Evolutionary conservation across 2,113 vertebrate species (phyloP).

Genomic region (Spea multiplicata): DNA sequence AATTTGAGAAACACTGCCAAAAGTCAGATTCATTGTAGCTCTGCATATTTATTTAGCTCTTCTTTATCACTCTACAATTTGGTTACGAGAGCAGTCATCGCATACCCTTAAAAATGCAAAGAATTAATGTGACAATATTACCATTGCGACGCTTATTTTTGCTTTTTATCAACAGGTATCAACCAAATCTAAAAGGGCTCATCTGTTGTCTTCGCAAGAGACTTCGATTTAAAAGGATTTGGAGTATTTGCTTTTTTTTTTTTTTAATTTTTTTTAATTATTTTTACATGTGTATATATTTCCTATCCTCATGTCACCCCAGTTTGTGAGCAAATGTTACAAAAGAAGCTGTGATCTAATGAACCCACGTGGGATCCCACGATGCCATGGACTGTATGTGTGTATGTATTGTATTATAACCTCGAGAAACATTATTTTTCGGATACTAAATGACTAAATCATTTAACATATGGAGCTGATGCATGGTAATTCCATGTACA

Average conservation of each 20-base stretch:
- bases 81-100: too few relatives aligned
- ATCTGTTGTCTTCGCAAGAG: conserved; percentile 14
- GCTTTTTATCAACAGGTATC: background rate
- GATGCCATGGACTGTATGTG: background rate
- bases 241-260: background rate
- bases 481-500: too few relatives aligned
- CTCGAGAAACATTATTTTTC: background rate
- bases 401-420: background rate
- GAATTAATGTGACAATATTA: too few relatives aligned
- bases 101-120: too few relatives aligned
- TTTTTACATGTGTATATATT: background rate
- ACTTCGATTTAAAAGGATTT: conserved; percentile 18
- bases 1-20: too few relatives aligned
- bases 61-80: too few relatives aligned
- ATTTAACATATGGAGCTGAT: background rate
- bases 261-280: background rate
- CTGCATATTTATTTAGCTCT: too few relatives aligned
- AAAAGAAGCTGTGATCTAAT: conserved; percentile 36
- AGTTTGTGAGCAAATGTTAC: conserved; percentile 42
- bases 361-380: background rate
- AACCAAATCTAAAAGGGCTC: conserved; percentile 8
- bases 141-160: background rate
- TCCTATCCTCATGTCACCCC: background rate
- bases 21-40: too few relatives aligned
- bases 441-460: background rate